Conservation (phyloP, 64 coral and sea anemone genomes). For the Montipora efflorescens region DNA sequence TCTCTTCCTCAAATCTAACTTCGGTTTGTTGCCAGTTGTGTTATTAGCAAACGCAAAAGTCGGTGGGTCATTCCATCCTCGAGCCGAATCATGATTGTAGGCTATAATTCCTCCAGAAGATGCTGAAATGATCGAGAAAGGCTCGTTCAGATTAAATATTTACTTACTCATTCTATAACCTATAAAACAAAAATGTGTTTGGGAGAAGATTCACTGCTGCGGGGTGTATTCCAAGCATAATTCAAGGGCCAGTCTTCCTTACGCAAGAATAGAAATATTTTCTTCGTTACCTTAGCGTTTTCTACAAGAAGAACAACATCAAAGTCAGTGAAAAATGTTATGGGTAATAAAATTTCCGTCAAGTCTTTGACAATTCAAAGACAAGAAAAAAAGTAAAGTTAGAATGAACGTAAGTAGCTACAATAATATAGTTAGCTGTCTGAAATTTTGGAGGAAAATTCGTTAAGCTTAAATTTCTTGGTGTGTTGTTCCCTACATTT, state of each 20-base stretch:
- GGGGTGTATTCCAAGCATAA: too few species aligned
- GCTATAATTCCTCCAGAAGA: conserved; percentile 84
- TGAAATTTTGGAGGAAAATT: background rate
- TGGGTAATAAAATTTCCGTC: background rate
- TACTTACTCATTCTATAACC: background rate
- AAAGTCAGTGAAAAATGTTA: background rate
- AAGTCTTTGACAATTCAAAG: background rate
- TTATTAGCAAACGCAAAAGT: conserved; percentile 90
- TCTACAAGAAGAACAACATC: background rate
- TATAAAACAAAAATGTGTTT: too few species aligned
- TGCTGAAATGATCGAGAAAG: conserved; percentile 25
- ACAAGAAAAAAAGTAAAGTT: too few species aligned
- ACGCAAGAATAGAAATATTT: conserved; percentile 30
- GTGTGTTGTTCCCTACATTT: background rate
- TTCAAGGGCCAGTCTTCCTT: too few species aligned
- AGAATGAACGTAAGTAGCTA: too few species aligned
- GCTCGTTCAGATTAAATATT: background rate
- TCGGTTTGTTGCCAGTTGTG: conserved; percentile 77
- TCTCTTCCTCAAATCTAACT: conserved; percentile 95
- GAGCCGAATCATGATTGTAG: conserved; percentile 96
- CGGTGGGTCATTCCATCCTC: conserved; percentile 99
- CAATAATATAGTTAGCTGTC: background rate
- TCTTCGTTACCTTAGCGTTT: conserved; percentile 42
- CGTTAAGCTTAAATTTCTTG: background rate
- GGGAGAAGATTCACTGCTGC: too few species aligned